A percentile compares a stretch with the other conserved stretches of the same genome.
Conservation (phyloP, 2,113 vertebrate species). For the Tonatia bakeri region DNA sequence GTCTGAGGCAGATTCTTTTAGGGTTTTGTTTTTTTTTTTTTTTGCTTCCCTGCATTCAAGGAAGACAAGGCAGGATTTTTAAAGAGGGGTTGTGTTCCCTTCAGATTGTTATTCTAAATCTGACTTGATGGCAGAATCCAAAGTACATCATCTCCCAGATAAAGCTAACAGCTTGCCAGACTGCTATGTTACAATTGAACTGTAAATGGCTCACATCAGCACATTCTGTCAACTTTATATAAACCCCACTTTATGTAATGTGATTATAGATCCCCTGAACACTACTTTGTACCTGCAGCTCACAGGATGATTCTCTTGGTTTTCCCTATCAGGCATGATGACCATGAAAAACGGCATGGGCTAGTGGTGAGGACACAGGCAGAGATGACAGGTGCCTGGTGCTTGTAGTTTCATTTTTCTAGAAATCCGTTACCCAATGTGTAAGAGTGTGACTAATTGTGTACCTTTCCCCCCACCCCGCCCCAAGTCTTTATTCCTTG, state of each 20-base stretch:
- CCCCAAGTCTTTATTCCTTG: background rate
- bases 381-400: background rate
- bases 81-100: conserved; percentile 59
- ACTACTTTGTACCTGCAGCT: conserved; percentile 62
- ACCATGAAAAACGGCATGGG: background rate
- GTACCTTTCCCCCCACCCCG: too few relatives aligned
- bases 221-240: conserved; percentile 77
- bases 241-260: conserved; percentile 75
- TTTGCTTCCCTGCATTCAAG: conserved; percentile 44
- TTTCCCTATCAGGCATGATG: conserved; percentile 20
- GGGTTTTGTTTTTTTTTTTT: conserved; percentile 8
- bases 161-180: conserved; percentile 74
- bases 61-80: conserved; percentile 64
- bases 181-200: conserved; percentile 77
- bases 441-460: background rate
- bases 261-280: conserved; percentile 68
- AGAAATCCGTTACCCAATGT: background rate
- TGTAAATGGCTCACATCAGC: conserved; percentile 78
- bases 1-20: conserved; percentile 32
- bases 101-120: conserved; percentile 75
- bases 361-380: background rate
- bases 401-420: conserved; percentile 15
- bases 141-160: conserved; percentile 75
- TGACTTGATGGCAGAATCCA: conserved; percentile 72
- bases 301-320: conserved; percentile 44